Conservation (phyloP, 2,888 invertebrate genomes). For the Elaeidobius kamerunicus region DNA sequence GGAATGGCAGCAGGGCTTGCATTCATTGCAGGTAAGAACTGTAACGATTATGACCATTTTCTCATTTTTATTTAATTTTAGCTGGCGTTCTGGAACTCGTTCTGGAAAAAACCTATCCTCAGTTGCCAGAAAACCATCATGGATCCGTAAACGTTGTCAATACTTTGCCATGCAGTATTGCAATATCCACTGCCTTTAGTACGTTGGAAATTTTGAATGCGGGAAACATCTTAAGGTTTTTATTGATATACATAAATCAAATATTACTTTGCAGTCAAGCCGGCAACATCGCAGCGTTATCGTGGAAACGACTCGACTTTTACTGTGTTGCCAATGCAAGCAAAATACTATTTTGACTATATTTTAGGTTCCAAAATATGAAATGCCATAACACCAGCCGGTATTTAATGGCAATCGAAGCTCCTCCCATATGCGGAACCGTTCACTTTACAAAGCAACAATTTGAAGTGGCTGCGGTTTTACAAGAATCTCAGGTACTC, state of each 20-base stretch:
- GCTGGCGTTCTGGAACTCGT: constrained; percentile 60
- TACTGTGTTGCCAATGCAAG: too few species aligned
- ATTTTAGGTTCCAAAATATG: constrained; percentile 44
- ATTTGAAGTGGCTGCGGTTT: constrained; percentile 37
- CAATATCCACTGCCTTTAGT: constrained; percentile 43
- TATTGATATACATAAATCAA: too few species aligned
- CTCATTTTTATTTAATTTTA: constrained; percentile 7
- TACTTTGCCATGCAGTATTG: constrained; percentile 59
- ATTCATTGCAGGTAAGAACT: constrained; percentile 31
- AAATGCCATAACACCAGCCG: constrained; percentile 41
- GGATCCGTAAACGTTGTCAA: constrained; percentile 62
- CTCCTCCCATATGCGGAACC: constrained; percentile 44
- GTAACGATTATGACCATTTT: background rate
- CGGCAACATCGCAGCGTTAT: too few species aligned
- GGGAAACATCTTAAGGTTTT: constrained; percentile 24
- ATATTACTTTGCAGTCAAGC: too few species aligned
- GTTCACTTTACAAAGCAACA: constrained; percentile 39
- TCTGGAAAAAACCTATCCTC: constrained; percentile 49
- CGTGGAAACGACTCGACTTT: too few species aligned
- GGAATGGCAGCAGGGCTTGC: constrained; percentile 58
- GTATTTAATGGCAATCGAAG: constrained; percentile 44
- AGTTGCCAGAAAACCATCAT: constrained; percentile 44
- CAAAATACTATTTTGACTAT: too few species aligned
- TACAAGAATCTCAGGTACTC: constrained; percentile 43
- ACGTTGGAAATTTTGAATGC: constrained; percentile 39